A percentile compares a stretch with the other conserved stretches of the same genome.
Evolutionary conservation across 2,888 invertebrate species (phyloP).

Genomic region (Machimus rusticus): DNA sequence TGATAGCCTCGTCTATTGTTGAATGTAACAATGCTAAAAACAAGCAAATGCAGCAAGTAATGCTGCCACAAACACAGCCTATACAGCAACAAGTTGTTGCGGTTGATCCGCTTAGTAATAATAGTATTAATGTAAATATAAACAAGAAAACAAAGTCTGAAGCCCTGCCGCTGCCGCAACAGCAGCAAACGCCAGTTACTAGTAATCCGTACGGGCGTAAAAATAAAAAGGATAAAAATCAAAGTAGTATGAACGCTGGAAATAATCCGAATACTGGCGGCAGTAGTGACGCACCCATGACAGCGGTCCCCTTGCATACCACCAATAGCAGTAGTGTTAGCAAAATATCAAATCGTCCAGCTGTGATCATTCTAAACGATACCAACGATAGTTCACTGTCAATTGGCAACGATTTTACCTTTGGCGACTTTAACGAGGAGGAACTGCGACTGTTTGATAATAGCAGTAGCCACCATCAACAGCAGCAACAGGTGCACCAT

Average conservation of each 20-base stretch:
- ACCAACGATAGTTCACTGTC: slow-evolving; percentile 61
- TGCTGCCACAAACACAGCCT: slow-evolving; percentile 44
- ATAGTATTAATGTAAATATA: slow-evolving; percentile 37
- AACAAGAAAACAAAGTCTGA: slow-evolving; percentile 36
- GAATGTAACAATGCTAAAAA: slow-evolving; percentile 48
- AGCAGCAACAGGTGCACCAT: not conserved
- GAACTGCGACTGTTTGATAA: slow-evolving; percentile 56
- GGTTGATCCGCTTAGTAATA: not conserved
- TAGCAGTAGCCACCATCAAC: slow-evolving; percentile 18
- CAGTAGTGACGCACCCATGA: slow-evolving; percentile 28
- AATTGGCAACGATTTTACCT: slow-evolving; percentile 76
- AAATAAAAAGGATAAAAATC: slow-evolving; percentile 47
- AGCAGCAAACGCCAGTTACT: not conserved
- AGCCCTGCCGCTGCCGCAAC: not conserved
- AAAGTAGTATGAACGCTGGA: not conserved
- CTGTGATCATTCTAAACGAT: slow-evolving; percentile 78
- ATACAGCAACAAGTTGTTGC: slow-evolving; percentile 9
- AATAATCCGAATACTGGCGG: not conserved
- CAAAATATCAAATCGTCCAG: slow-evolving; percentile 65
- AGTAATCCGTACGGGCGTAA: slow-evolving; percentile 41
- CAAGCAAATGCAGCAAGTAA: slow-evolving; percentile 39
- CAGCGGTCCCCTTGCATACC: slow-evolving; percentile 12
- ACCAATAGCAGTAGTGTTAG: slow-evolving; percentile 40
- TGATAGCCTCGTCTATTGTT: slow-evolving; percentile 32
- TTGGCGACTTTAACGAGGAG: slow-evolving; percentile 65